Evolutionary conservation across 1,140 invertebrate species (phyloP).

Genomic region (Orussus abietinus): DNA sequence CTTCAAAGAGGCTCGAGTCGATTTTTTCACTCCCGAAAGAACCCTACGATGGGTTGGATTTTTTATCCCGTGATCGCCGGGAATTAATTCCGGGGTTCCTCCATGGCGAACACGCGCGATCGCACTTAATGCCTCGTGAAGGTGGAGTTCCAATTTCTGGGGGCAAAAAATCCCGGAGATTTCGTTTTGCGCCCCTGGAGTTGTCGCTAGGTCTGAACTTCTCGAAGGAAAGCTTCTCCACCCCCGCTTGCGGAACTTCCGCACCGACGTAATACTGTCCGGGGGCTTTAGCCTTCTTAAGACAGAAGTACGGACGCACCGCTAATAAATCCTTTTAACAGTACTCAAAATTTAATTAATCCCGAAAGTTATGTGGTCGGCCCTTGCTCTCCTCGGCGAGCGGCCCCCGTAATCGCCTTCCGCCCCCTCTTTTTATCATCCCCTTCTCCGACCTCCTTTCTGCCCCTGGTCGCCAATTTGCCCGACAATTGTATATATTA

Average conservation of each 20-base stretch:
- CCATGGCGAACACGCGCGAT: too few species aligned
- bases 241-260: constrained; percentile 9
- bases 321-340: constrained; percentile 47
- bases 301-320: constrained; percentile 10
- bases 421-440: constrained; percentile 14
- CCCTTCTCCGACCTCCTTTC: neutral
- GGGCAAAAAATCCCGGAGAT: too few species aligned
- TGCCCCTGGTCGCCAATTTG: constrained; percentile 11
- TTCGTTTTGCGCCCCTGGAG: too few species aligned
- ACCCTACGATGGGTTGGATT: too few species aligned
- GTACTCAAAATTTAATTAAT: constrained; percentile 45
- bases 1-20: too few species aligned
- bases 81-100: too few species aligned
- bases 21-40: too few species aligned
- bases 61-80: too few species aligned
- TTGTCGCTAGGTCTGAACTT: constrained; percentile 1
- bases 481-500: constrained; percentile 27
- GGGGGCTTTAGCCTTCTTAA: constrained; percentile 14
- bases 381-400: constrained; percentile 7
- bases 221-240: constrained; percentile 9
- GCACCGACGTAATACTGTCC: constrained; percentile 29
- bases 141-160: too few species aligned
- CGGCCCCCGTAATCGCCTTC: constrained; percentile 13
- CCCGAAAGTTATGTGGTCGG: constrained; percentile 43
- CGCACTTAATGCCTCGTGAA: too few species aligned